Base-by-base conservation (phyloP, 2,113 vertebrate species). In the Amblyopsis rosae region DNA sequence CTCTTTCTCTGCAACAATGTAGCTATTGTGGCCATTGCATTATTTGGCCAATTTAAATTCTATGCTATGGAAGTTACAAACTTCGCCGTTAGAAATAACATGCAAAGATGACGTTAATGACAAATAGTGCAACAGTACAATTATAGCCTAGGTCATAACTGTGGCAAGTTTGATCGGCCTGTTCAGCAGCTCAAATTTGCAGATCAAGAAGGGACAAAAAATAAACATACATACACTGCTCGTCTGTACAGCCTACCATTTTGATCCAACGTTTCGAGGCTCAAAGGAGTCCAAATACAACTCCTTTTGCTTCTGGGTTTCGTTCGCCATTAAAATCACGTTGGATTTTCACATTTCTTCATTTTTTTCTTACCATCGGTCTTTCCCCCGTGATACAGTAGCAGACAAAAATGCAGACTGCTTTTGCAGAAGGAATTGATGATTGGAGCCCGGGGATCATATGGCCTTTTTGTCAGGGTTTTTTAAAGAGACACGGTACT, bases 381-480 rank as follows among this genome's bases (percentile, higher is more conserved):
- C 73, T 63, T 59, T 79, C 59, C 76, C 80, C 83, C 78, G 82
- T 82, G 89, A 85, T 86, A 81, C 89, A 84, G 89, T 73, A 86
- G 87, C 91, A 91, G 85, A 88, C 87, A 88, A 86, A 90, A 89
- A 88, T 90, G 89, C 91, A 86, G 90, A 88, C 91, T 92, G 91
- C 91, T 90, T 91, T 83, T 87, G 90, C 89, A 87, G 87, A 62
- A 90, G 90, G 87, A 91, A 86, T 86, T 88, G 93, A 92, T 94
- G 94, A 95, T 96, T 95, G 94, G 95, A 94, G 94, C 92, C 90
- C 83, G 63, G 89, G 91, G 93, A 94, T 95, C 94, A 96, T 92
- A 92, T 95, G 96, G 94, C 90, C 91, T 93, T 92, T 92, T 91
- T 89, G 93, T 92, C 93, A 87, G 93, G 92, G 86, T 89, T 77